Base-by-base conservation (phyloP, 2,113 vertebrate genomes). In the Menidia beryllina region DNA sequence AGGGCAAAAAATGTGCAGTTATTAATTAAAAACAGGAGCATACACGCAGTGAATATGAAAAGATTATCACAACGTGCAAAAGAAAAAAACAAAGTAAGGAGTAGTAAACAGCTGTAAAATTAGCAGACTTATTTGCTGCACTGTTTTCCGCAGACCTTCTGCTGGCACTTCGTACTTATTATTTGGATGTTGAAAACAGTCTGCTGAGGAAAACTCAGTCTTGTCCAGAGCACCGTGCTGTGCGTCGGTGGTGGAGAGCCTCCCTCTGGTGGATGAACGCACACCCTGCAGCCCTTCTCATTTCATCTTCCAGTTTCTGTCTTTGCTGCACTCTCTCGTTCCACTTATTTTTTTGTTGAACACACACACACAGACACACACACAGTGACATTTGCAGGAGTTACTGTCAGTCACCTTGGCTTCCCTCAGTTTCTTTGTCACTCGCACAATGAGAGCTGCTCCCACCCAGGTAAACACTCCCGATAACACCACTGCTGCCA, bases 191-290 rank as follows among this genome's bases (percentile, higher is more conserved):
- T n/a, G n/a, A n/a, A n/a, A n/a, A n/a, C n/a, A n/a, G n/a, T n/a
- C n/a, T n/a, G 19, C 27, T 56, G 45, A 41, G 23, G 58, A 24
- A 59, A 69, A 69, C 12, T 63, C 9, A 5, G 56, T 0, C 0
- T n/a, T 10, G 30, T 3, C 1, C 30, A 34, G 20, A 45, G 49
- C 7, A 63, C 10, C 0, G 3, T 23, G 12, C 9, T 20, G 47
- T 47, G 54, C 58, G 30, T 52, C 17, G 26, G 51, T 72, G 63
- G 55, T 52, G 0, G 15, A 0, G 49, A 25, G 81, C 53, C 81
- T n/a, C 83, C 86, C 68, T 82, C 83, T 84, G 26, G 75, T 77
- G 86, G 81, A 12, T 0, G 12, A 0, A 0, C 1, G 4, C 17
- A 0, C 0, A 0, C 38, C 67, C 26, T 57, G 47, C 72, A 69